phyloP scores from a whole-genome alignment of 2,797 vertebrate genomes.

The Cirrhinus molitorella region DNA sequence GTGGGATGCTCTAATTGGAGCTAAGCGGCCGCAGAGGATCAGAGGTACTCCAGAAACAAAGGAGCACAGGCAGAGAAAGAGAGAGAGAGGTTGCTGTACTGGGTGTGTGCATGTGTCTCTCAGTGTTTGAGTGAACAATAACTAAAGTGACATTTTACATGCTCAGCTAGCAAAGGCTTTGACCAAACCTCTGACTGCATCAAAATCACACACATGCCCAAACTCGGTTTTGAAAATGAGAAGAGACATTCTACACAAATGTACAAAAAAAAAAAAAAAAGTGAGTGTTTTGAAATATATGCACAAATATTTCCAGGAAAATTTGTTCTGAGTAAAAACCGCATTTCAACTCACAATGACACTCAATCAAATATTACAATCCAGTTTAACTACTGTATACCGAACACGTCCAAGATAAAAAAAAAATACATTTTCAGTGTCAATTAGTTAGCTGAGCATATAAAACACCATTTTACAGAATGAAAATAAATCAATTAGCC shows the following conservation, averaged over 20 bases:
- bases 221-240: not conserved
- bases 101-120: constrained; percentile 48
- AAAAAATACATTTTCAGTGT: constrained; percentile 48
- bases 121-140: constrained; percentile 42
- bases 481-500: constrained; percentile 65
- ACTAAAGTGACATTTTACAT: constrained; percentile 60
- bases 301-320: not conserved
- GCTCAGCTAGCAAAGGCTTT: constrained; percentile 45
- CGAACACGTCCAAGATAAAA: constrained; percentile 31
- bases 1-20: constrained; percentile 63
- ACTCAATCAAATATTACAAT: constrained; percentile 27
- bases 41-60: constrained; percentile 62
- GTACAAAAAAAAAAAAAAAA: not conserved
- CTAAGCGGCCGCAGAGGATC: constrained; percentile 60
- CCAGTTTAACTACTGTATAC: constrained; percentile 1
- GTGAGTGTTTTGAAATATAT: constrained; percentile 6
- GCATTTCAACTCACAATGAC: not conserved
- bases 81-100: constrained; percentile 29
- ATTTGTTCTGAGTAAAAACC: not conserved
- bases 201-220: constrained; percentile 36
- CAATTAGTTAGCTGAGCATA: constrained; percentile 53
- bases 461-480: constrained; percentile 56
- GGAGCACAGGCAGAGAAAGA: constrained; percentile 42
- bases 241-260: not conserved
- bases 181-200: constrained; percentile 43